Evolutionary conservation across 2,888 invertebrate genomes (phyloP).

Genomic region (Phragmatobia fuliginosa): DNA sequence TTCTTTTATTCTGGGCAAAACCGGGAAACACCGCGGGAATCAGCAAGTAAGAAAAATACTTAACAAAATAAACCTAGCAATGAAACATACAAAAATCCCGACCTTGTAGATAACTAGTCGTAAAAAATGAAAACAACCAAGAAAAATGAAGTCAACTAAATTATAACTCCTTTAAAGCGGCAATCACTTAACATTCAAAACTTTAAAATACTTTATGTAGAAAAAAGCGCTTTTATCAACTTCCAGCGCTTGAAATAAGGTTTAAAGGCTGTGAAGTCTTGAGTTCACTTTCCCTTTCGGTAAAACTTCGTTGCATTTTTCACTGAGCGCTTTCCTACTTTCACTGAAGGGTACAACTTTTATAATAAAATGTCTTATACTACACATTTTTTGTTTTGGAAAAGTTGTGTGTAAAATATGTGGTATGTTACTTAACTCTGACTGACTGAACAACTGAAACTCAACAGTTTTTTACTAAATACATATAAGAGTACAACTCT

Average conservation of each 20-base stretch:
- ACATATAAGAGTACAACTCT: too few relatives aligned
- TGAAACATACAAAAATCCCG: neutral
- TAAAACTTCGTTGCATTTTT: conserved; percentile 80
- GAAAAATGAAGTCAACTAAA: neutral
- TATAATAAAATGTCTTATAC: conserved; percentile 55
- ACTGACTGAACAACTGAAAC: too few relatives aligned
- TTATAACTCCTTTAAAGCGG: conserved; percentile 10
- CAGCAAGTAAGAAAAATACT: too few relatives aligned
- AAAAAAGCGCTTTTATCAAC: conserved; percentile 50
- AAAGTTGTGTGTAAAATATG: neutral
- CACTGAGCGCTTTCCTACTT: conserved; percentile 71
- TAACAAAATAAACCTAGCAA: neutral
- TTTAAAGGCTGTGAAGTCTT: conserved; percentile 54
- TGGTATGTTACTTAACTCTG: neutral
- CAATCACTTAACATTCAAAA: conserved; percentile 36
- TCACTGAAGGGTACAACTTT: conserved; percentile 68
- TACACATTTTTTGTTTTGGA: too few relatives aligned
- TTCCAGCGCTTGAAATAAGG: conserved; percentile 50
- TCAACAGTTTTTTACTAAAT: too few relatives aligned
- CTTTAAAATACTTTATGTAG: conserved; percentile 33
- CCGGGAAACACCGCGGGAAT: too few relatives aligned
- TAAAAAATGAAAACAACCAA: neutral
- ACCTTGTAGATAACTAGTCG: neutral
- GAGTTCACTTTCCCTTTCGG: conserved; percentile 73
- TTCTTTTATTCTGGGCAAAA: too few relatives aligned